phyloP scores from a whole-genome alignment of 2,113 vertebrate species.

The Mormyrus lacerda region DNA sequence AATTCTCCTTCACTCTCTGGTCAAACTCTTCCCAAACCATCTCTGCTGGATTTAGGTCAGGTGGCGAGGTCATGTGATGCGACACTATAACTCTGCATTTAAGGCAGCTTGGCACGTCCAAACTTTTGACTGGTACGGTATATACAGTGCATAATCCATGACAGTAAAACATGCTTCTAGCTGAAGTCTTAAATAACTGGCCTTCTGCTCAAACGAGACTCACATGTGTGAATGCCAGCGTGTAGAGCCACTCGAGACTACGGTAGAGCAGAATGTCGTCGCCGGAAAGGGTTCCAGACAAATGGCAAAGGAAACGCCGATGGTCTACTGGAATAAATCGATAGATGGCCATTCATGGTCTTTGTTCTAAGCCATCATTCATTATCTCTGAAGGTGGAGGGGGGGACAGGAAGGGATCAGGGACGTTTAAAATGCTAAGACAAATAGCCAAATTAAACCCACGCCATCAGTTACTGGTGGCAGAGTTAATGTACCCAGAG shows the following conservation, averaged over 20 bases:
- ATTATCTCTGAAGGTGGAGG: background rate
- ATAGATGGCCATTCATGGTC: background rate
- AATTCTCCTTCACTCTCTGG: background rate
- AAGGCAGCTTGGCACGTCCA: background rate
- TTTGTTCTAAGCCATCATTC: background rate
- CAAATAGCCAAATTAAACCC: background rate
- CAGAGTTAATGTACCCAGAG: background rate
- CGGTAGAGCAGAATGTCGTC: background rate
- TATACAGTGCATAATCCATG: background rate
- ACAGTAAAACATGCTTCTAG: background rate
- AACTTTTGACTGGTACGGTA: background rate
- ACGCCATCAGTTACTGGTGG: background rate
- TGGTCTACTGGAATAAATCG: background rate
- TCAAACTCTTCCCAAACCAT: background rate
- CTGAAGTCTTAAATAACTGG: background rate
- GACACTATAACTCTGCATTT: background rate
- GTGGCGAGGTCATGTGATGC: background rate
- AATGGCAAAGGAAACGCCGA: background rate
- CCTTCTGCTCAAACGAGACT: background rate
- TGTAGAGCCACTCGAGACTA: background rate
- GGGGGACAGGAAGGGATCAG: background rate
- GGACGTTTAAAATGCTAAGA: background rate
- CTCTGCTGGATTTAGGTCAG: background rate
- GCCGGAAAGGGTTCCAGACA: background rate
- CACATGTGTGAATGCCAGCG: background rate